A percentile compares a stretch with the other conserved stretches of the same genome.
phyloP scores from a whole-genome alignment of 2,113 vertebrate genomes.

The Coturnix japonica region DNA sequence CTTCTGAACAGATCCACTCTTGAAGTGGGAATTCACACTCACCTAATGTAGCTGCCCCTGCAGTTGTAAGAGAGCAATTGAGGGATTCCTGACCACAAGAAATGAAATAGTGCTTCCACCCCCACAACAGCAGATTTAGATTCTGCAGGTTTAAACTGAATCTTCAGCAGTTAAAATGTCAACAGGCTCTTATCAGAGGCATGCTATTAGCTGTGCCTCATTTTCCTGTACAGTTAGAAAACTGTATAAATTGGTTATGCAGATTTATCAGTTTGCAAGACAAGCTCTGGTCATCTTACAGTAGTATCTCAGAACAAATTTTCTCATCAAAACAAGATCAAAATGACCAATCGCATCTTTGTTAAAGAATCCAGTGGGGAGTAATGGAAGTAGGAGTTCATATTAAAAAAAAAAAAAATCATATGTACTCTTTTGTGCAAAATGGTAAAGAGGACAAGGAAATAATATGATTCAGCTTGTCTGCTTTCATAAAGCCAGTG shows the following conservation, averaged over 20 bases:
- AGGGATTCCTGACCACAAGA: neutral
- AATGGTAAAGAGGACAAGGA: neutral
- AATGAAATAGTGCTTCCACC: neutral
- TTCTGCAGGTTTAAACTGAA: conserved; percentile 6
- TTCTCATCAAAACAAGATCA: neutral
- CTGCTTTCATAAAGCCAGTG: neutral
- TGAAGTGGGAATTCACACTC: neutral
- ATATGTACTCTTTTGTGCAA: neutral
- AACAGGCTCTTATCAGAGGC: conserved; percentile 34
- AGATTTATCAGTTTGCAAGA: conserved; percentile 20
- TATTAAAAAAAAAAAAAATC: neutral
- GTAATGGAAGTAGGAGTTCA: neutral
- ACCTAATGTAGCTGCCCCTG: rapidly evolving
- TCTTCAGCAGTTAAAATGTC: conserved; percentile 53
- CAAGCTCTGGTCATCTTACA: neutral
- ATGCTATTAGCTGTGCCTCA: neutral
- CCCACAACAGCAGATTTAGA: neutral
- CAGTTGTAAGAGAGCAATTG: neutral
- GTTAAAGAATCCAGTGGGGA: neutral
- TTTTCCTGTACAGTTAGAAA: conserved; percentile 24
- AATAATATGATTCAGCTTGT: neutral
- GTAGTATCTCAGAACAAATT: neutral
- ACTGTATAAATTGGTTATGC: neutral
- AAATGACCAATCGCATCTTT: conserved; percentile 24
- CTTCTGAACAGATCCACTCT: neutral